Percentiles rank a stretch among this genome's conserved stretches.
Evolutionary conservation across 2,113 vertebrate genomes (phyloP).

Genomic region (Sylvilagus bachmani): DNA sequence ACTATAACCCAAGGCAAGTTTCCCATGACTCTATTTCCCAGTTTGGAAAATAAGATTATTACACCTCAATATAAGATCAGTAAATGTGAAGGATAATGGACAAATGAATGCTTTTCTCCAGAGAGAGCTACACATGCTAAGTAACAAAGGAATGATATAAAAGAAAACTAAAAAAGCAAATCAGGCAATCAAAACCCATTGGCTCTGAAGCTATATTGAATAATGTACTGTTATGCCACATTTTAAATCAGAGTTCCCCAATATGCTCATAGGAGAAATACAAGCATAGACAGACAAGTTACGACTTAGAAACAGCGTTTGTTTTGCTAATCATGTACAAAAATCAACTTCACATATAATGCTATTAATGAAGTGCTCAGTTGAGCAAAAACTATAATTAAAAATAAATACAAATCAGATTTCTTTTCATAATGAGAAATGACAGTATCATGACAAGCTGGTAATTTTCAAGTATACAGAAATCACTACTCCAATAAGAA

Average conservation of each 20-base stretch:
- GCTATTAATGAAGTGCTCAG: conserved; percentile 83
- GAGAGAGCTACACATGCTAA: background rate
- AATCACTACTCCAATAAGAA: conserved; percentile 73
- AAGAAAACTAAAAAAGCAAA: background rate
- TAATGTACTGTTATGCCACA: conserved; percentile 21
- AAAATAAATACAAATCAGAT: conserved; percentile 85
- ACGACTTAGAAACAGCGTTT: conserved; percentile 71
- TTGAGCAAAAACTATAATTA: conserved; percentile 86
- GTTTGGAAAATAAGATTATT: conserved; percentile 43
- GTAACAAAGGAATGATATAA: conserved; percentile 41
- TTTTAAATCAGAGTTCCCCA: conserved; percentile 11
- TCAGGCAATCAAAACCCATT: conserved; percentile 15
- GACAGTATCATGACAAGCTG: conserved; percentile 66
- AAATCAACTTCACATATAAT: conserved; percentile 74
- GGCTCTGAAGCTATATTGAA: conserved; percentile 51
- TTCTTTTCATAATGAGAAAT: conserved; percentile 81
- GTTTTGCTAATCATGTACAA: conserved; percentile 80
- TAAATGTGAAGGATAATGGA: background rate
- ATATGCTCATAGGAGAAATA: conserved; percentile 50
- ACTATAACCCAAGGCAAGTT: background rate
- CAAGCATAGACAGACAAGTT: conserved; percentile 58
- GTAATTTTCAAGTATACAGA: conserved; percentile 74
- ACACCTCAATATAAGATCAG: background rate
- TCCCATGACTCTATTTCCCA: background rate
- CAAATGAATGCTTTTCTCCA: background rate